phyloP scores from a whole-genome alignment of 2,888 invertebrate species.

The Pilophorus perplexus region DNA sequence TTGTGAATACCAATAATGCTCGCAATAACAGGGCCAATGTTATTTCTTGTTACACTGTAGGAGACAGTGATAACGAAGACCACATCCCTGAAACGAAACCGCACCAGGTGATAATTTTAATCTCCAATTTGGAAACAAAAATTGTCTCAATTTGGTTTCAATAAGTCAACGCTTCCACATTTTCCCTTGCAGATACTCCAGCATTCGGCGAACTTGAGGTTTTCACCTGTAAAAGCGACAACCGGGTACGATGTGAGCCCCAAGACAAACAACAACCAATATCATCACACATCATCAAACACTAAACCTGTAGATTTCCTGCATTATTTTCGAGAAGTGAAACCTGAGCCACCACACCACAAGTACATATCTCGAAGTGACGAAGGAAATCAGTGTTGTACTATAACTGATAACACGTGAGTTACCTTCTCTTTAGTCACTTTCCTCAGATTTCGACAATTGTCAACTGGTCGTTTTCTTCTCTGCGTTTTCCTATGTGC shows the following conservation, averaged over 20 bases:
- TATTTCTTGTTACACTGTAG: constrained; percentile 74
- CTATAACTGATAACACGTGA: constrained; percentile 42
- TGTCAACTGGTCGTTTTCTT: too few species aligned
- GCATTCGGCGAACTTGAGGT: constrained; percentile 40
- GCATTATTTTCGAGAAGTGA: constrained; percentile 49
- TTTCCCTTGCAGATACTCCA: constrained; percentile 32
- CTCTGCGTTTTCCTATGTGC: too few species aligned
- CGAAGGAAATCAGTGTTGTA: constrained; percentile 49
- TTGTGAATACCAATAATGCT: not conserved
- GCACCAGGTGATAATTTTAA: constrained; percentile 24
- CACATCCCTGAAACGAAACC: constrained; percentile 51
- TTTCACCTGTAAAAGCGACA: constrained; percentile 43
- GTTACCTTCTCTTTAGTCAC: not conserved
- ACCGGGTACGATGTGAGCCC: constrained; percentile 36
- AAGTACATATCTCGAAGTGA: constrained; percentile 50
- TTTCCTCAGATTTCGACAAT: too few species aligned
- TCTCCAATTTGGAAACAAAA: too few species aligned
- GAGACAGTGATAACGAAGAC: constrained; percentile 70
- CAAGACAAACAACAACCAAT: constrained; percentile 38
- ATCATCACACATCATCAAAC: constrained; percentile 41
- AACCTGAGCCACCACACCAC: constrained; percentile 56
- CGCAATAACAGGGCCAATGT: constrained; percentile 62
- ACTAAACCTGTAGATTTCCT: constrained; percentile 44
- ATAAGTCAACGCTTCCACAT: too few species aligned
- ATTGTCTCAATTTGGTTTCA: too few species aligned